Evolutionary conservation across 2,113 vertebrate genomes (phyloP).

Genomic region (Zootoca vivipara): DNA sequence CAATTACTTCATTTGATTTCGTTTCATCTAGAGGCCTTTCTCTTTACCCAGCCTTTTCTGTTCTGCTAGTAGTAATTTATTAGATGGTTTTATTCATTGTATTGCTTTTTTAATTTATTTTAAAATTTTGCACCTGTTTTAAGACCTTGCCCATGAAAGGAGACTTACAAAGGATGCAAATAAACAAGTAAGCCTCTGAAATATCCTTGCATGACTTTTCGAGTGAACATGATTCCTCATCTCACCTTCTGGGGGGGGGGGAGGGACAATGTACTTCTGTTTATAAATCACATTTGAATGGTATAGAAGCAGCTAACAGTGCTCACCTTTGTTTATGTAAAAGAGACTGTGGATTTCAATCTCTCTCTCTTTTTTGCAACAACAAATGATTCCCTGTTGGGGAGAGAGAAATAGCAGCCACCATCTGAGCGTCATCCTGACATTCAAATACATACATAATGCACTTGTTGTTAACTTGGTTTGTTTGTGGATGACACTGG

Average conservation of each 20-base stretch:
- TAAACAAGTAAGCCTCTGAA: neutral
- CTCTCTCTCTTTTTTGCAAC: neutral
- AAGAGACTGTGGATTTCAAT: neutral
- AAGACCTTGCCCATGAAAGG: neutral
- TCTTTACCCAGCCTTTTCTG: neutral
- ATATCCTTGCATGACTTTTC: neutral
- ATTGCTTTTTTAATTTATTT: neutral
- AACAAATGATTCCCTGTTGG: neutral
- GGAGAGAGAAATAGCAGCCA: neutral
- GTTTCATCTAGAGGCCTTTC: neutral
- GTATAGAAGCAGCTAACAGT: neutral
- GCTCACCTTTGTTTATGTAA: neutral
- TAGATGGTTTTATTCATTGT: neutral
- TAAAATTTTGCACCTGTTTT: neutral
- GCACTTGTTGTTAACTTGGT: conserved; percentile 47
- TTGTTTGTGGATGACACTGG: conserved; percentile 58
- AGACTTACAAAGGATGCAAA: neutral
- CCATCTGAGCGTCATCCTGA: neutral
- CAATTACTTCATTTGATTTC: neutral
- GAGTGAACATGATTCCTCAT: neutral
- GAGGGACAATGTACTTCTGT: neutral
- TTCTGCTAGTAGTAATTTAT: neutral
- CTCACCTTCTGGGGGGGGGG: no score
- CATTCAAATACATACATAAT: conserved; percentile 29
- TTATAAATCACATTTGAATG: neutral